phyloP scores from a whole-genome alignment of 1,140 invertebrate genomes.

The Apis cerana region DNA sequence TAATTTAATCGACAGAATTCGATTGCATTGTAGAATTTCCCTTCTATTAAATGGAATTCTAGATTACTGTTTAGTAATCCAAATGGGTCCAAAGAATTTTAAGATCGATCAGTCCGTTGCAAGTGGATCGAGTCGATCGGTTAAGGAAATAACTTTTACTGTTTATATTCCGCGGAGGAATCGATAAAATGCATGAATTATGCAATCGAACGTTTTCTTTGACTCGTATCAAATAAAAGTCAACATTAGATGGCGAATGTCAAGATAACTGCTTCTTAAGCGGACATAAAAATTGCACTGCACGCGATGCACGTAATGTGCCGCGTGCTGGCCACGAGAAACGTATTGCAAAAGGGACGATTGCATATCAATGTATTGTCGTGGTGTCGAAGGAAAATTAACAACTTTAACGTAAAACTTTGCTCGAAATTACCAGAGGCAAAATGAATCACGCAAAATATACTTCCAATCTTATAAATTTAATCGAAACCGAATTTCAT shows the following conservation, averaged over 20 bases:
- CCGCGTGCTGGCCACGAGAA: neutral
- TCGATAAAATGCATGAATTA: conserved; percentile 59
- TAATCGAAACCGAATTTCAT: neutral
- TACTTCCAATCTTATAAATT: too few species aligned
- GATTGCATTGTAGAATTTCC: too few species aligned
- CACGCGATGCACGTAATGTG: conserved; percentile 14
- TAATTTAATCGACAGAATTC: too few species aligned
- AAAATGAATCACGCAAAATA: neutral
- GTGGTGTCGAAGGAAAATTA: neutral
- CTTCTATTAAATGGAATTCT: too few species aligned
- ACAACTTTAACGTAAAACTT: neutral
- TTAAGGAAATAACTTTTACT: conserved; percentile 35
- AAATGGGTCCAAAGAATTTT: neutral
- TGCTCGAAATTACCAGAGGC: neutral
- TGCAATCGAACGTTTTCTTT: conserved; percentile 52
- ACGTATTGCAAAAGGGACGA: neutral
- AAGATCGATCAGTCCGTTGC: neutral
- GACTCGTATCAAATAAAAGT: neutral
- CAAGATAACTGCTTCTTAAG: conserved; percentile 35
- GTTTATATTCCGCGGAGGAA: conserved; percentile 28
- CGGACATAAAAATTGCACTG: conserved; percentile 29
- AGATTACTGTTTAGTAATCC: too few species aligned
- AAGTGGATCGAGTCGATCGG: neutral
- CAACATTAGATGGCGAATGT: conserved; percentile 6
- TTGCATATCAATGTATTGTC: neutral